These are phyloP conservation scores for Chrysolina oricalcia DNA, from an alignment of 2,888 invertebrate genomes.

Conservation along the genomic window DNA sequence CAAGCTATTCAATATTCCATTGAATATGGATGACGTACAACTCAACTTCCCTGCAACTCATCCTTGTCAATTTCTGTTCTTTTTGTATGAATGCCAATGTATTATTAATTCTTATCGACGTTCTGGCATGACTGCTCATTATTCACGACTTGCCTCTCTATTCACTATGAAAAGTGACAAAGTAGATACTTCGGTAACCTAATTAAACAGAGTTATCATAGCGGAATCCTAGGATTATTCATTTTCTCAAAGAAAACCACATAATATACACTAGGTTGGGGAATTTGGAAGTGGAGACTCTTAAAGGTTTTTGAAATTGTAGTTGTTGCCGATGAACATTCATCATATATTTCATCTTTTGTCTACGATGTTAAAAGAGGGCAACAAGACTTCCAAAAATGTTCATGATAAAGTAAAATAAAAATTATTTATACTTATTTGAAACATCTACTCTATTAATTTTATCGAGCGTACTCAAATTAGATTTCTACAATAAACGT, in stretches of 20 bases:
- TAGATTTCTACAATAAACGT: too few species aligned
- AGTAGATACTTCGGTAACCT: not conserved
- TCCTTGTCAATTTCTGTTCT: not conserved
- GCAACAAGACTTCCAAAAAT: too few species aligned
- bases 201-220: not conserved
- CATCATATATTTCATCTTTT: too few species aligned
- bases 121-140: not conserved
- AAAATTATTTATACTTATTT: too few species aligned
- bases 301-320: too few species aligned
- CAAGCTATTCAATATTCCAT: not conserved
- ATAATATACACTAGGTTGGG: too few species aligned
- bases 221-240: not conserved
- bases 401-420: too few species aligned
- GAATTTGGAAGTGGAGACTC: too few species aligned
- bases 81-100: not conserved
- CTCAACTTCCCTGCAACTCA: not conserved
- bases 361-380: too few species aligned
- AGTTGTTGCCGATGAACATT: too few species aligned
- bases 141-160: not conserved
- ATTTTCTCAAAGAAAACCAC: not conserved
- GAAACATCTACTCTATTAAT: too few species aligned
- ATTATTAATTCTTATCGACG: conserved; percentile 8
- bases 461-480: too few species aligned
- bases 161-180: not conserved
- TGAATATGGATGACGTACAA: not conserved